Evolutionary conservation across 2,113 vertebrate species (phyloP).

Genomic region (Cyphomyrus discorhynchus): DNA sequence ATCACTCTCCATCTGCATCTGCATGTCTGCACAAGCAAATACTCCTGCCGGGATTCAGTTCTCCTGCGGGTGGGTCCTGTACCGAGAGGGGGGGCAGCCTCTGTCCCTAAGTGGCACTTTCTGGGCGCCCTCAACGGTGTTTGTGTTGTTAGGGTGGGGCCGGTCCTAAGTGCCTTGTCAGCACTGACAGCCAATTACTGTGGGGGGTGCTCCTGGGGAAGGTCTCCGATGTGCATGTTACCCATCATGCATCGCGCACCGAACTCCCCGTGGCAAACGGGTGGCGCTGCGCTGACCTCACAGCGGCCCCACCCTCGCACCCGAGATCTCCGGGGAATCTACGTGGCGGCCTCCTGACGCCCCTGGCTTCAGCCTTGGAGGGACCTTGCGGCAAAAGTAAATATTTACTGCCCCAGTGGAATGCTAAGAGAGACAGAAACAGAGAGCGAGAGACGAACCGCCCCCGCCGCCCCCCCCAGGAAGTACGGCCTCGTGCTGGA

Average conservation of each 20-base stretch:
- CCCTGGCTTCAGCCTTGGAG: conserved; percentile 17
- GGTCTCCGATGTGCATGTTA: too few relatives aligned
- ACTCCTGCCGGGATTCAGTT: neutral
- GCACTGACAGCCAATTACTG: neutral
- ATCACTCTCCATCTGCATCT: neutral
- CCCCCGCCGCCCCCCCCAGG: neutral
- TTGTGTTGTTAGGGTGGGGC: neutral
- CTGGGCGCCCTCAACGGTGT: neutral
- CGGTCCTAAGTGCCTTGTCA: neutral
- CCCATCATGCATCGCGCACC: neutral
- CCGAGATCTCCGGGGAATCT: neutral
- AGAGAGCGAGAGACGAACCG: neutral
- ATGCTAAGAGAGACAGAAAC: neutral
- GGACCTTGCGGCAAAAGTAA: conserved; percentile 26
- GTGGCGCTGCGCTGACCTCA: neutral
- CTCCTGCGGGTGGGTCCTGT: neutral
- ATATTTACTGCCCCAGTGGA: conserved; percentile 33
- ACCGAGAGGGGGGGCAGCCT: neutral
- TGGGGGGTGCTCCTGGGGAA: too few relatives aligned
- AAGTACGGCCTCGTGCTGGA: neutral
- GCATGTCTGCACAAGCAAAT: neutral
- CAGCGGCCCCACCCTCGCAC: neutral
- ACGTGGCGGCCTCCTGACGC: neutral
- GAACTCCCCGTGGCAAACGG: neutral
- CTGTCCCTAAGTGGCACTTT: neutral